Base-by-base conservation (phyloP, 2,888 invertebrate species). In the Rhyacophila evoluta region DNA sequence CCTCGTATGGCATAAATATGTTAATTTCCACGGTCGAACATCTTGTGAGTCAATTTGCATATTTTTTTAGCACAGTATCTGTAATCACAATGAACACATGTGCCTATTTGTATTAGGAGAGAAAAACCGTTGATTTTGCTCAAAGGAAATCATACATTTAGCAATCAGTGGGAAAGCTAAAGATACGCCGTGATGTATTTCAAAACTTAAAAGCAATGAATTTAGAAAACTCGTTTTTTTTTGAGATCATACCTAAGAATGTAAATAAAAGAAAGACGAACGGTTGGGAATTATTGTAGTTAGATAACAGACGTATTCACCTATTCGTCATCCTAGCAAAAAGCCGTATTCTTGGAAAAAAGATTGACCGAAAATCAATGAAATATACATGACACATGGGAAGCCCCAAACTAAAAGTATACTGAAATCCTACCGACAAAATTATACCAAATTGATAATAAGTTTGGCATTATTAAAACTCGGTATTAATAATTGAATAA, bases 91-190 rank as follows among this genome's bases (percentile, higher is more conserved):
- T 55, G 55, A 19, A 8, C 55, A 55, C 55, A 25, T 55, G 55
- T 55, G 25, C 29, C 29, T 2, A 33, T 33, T 33, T 33, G 6
- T 15, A n/a, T n/a, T n/a, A 25, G 5, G 25, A 2, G 19, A 55
- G 55, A 55, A 55, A 55, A 55, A n/a, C 55, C 55, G 55, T 55
- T 55, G 55, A 55, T 55, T 55, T 55, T 10, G 55, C 19, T 55
- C 19, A 2, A 55, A 55, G 19, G 55, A 19, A 55, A 55, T 19
- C 19, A 15, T 15, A 10, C 55, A 25, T 25, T 55, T 55, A 19
- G 25, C 19, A 55, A 55, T 55, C 8, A 55, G 19, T 19, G 55
- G 19, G 55, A 55, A 55, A 55, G 55, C 55, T 5, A 55, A 15
- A 55, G 19, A 19, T 55, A 19, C 15, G 55, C 55, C 19, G 19